phyloP scores from a whole-genome alignment of 2,888 invertebrate genomes.

The Orthonevra nobilis region DNA sequence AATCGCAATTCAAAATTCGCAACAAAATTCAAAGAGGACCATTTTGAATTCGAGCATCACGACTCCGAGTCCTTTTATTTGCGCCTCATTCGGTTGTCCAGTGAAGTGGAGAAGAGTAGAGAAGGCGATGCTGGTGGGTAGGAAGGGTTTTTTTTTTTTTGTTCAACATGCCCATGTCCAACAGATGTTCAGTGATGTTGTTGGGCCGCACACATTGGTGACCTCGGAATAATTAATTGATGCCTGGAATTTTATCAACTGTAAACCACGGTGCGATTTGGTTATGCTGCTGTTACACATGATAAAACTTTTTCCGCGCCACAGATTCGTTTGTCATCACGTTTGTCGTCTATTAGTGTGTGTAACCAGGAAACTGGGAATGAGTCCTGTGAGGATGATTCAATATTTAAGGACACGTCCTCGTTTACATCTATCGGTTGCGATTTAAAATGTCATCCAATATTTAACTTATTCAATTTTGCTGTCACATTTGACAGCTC shows the following conservation, averaged over 20 bases:
- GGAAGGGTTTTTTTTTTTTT: background rate
- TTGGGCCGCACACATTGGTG: constrained; percentile 35
- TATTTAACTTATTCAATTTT: no score
- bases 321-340: constrained; percentile 52
- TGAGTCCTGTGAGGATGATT: background rate
- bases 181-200: constrained; percentile 23
- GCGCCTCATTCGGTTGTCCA: constrained; percentile 13
- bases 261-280: constrained; percentile 57
- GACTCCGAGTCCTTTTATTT: constrained; percentile 20
- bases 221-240: constrained; percentile 69
- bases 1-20: constrained; percentile 27
- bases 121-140: background rate
- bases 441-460: no score
- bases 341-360: background rate
- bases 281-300: constrained; percentile 56
- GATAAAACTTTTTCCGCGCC: constrained; percentile 61
- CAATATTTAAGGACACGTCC: no score
- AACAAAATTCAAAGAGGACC: constrained; percentile 39
- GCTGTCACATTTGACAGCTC: no score
- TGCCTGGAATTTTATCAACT: constrained; percentile 66
- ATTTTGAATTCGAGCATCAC: no score
- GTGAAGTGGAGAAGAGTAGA: background rate
- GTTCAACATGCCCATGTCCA: constrained; percentile 9
- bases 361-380: constrained; percentile 5
- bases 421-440: no score